Evolutionary conservation across 1,140 invertebrate species (phyloP).

Genomic region (Lineus longissimus): DNA sequence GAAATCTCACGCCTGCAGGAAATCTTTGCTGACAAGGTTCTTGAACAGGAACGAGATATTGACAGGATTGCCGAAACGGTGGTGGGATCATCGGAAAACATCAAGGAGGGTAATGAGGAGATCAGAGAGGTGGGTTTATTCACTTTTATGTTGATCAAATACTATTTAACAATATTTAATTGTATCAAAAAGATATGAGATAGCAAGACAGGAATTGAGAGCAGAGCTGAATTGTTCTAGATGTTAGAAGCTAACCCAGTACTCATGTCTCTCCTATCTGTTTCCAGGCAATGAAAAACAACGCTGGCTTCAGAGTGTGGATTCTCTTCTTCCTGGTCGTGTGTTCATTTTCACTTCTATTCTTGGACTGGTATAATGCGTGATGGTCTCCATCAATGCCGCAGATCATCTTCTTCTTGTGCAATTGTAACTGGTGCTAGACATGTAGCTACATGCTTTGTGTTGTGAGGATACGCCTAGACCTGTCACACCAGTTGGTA

Average conservation of each 20-base stretch:
- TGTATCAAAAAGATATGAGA: too few relatives aligned
- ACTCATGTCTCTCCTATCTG: slow-evolving; percentile 41
- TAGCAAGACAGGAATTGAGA: too few relatives aligned
- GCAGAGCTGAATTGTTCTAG: too few relatives aligned
- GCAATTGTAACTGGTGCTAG: too few relatives aligned
- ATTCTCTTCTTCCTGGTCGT: slow-evolving; percentile 93
- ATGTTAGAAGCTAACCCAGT: not conserved
- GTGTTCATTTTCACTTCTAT: slow-evolving; percentile 91
- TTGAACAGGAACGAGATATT: slow-evolving; percentile 90
- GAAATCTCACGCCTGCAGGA: slow-evolving; percentile 95
- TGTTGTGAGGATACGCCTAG: too few relatives aligned
- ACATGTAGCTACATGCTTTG: too few relatives aligned
- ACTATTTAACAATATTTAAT: too few relatives aligned
- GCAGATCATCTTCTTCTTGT: too few relatives aligned
- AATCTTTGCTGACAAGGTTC: slow-evolving; percentile 93
- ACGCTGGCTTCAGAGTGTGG: slow-evolving; percentile 88
- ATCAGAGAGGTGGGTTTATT: slow-evolving; percentile 62
- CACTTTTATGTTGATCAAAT: too few relatives aligned
- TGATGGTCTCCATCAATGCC: too few relatives aligned
- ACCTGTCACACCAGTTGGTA: too few relatives aligned
- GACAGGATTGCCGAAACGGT: slow-evolving; percentile 82
- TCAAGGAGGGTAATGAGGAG: slow-evolving; percentile 94
- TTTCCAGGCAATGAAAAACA: slow-evolving; percentile 87
- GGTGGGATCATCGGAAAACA: slow-evolving; percentile 88
- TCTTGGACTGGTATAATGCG: slow-evolving; percentile 96